phyloP scores from a whole-genome alignment of 2,888 invertebrate species.

The Exephanes ischioxanthus region DNA sequence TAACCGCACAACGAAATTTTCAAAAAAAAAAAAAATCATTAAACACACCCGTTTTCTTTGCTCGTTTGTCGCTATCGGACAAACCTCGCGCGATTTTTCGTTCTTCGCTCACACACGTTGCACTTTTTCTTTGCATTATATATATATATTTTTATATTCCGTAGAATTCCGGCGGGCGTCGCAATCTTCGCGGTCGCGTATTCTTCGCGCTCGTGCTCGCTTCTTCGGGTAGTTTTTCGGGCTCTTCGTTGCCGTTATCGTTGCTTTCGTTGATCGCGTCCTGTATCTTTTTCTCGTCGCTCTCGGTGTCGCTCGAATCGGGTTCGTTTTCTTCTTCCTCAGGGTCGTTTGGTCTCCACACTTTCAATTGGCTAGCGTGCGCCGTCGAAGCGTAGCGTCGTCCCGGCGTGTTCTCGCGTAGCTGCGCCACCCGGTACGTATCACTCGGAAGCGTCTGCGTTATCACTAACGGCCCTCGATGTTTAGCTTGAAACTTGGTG shows the following conservation, averaged over 20 bases:
- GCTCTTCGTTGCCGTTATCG: neutral
- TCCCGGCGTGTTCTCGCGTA: too few relatives aligned
- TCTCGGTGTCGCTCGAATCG: neutral
- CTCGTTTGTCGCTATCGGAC: neutral
- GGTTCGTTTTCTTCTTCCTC: neutral
- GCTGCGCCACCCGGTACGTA: too few relatives aligned
- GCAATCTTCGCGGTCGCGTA: neutral
- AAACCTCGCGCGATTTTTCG: neutral
- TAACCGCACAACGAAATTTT: too few relatives aligned
- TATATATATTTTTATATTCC: neutral
- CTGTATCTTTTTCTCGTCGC: neutral
- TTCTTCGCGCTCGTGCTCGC: neutral
- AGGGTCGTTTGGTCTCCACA: too few relatives aligned
- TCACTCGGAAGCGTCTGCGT: too few relatives aligned
- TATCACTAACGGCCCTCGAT: constrained; percentile 24
- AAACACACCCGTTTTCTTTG: neutral
- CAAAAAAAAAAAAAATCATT: neutral
- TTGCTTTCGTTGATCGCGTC: neutral
- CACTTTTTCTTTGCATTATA: neutral
- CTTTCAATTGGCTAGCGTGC: too few relatives aligned
- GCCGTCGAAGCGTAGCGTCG: too few relatives aligned
- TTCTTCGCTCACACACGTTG: too few relatives aligned
- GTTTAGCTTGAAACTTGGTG: constrained; percentile 18
- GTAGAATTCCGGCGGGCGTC: neutral
- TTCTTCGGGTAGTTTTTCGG: neutral